Percentiles rank a stretch among this genome's conserved stretches.
phyloP scores from a whole-genome alignment of 2,797 vertebrate genomes.

The Setipinna tenuifilis region DNA sequence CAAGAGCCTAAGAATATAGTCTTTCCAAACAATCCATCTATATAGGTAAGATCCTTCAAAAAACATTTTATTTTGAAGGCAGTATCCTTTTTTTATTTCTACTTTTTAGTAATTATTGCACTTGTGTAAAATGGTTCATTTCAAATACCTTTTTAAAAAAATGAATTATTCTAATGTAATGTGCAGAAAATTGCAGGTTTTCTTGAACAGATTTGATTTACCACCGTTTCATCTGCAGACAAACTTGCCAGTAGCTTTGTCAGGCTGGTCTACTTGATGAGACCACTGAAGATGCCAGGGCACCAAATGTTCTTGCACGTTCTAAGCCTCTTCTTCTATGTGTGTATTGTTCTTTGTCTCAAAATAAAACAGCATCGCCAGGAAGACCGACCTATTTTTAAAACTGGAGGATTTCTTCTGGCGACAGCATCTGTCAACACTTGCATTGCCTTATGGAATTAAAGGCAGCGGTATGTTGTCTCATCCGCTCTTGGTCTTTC shows the following conservation, averaged over 20 bases:
- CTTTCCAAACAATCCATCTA: no score
- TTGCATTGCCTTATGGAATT: conserved; percentile 87
- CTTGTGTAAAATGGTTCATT: no score
- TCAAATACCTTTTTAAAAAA: not conserved
- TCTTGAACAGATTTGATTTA: not conserved
- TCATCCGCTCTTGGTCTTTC: conserved; percentile 30
- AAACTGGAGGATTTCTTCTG: conserved; percentile 91
- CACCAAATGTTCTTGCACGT: not conserved
- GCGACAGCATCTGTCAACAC: conserved; percentile 77
- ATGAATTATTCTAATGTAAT: not conserved
- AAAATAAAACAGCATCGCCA: conserved; percentile 78
- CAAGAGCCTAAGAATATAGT: no score
- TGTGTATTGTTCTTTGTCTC: conserved; percentile 20
- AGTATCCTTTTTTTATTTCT: no score
- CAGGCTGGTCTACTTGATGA: not conserved
- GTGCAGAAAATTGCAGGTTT: not conserved
- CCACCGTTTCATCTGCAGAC: not conserved
- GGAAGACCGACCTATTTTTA: conserved; percentile 85
- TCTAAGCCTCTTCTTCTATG: conserved; percentile 24
- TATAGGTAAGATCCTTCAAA: no score
- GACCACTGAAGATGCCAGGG: not conserved
- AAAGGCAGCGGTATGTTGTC: conserved; percentile 88
- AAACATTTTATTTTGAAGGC: no score
- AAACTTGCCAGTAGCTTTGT: not conserved
- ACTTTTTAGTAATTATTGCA: no score